phyloP scores from a whole-genome alignment of 2,888 invertebrate species.

The Myathropa florea region DNA sequence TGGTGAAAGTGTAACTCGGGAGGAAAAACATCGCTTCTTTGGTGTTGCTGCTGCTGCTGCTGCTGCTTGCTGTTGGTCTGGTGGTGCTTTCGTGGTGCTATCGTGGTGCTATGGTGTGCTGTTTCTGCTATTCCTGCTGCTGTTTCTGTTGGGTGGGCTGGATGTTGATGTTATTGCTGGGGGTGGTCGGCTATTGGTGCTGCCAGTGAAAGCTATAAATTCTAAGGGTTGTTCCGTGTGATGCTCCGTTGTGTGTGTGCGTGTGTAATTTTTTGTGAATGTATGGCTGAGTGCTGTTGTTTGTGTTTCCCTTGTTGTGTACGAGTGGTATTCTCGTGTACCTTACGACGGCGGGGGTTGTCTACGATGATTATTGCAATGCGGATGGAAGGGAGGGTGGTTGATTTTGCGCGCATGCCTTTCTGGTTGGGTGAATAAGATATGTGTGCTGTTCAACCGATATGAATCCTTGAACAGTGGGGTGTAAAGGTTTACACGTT shows the following conservation, averaged over 20 bases:
- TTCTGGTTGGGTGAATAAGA: constrained; percentile 68
- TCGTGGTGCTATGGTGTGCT: too few species aligned
- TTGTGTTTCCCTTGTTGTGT: constrained; percentile 43
- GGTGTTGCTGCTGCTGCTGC: constrained; percentile 45
- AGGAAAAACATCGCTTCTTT: constrained; percentile 65
- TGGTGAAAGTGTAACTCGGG: constrained; percentile 65
- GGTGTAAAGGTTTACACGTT: constrained; percentile 29
- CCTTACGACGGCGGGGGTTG: constrained; percentile 31
- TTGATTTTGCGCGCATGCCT: constrained; percentile 68
- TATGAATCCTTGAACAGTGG: constrained; percentile 46
- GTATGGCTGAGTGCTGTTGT: constrained; percentile 43
- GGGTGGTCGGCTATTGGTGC: constrained; percentile 46
- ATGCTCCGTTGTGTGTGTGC: neutral
- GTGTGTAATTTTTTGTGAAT: neutral
- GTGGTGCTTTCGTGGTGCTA: too few species aligned
- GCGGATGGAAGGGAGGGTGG: constrained; percentile 51
- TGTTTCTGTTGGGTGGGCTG: constrained; percentile 21
- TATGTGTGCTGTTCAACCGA: constrained; percentile 53
- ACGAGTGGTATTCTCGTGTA: constrained; percentile 8
- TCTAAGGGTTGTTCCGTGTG: constrained; percentile 56
- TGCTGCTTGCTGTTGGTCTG: constrained; percentile 1
- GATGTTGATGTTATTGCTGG: constrained; percentile 59
- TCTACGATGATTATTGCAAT: constrained; percentile 67
- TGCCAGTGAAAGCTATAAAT: constrained; percentile 70
- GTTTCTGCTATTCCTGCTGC: too few species aligned